Conservation (phyloP, 2,113 vertebrate species). For the Plectropomus leopardus region DNA sequence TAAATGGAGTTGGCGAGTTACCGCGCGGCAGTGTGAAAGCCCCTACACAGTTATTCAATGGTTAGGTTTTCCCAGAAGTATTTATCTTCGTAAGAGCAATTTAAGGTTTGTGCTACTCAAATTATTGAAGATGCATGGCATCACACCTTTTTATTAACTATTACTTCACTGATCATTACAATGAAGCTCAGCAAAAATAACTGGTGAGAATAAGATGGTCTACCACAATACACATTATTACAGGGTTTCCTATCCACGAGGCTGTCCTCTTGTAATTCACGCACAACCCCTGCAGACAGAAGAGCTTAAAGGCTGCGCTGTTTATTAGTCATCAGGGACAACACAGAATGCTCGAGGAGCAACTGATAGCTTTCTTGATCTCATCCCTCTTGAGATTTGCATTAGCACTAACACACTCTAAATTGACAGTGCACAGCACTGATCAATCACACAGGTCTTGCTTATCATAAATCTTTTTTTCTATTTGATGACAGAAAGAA, state of each 20-base stretch:
- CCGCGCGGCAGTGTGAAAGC: no score
- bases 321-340: constrained; percentile 71
- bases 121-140: no score
- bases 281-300: constrained; percentile 61
- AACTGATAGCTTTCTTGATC: constrained; percentile 77
- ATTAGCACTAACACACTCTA: constrained; percentile 43
- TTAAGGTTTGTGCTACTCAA: no score
- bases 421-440: constrained; percentile 40
- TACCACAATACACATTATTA: constrained; percentile 48
- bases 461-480: not conserved
- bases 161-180: not conserved
- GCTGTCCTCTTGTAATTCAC: constrained; percentile 56
- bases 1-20: no score
- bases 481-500: not conserved
- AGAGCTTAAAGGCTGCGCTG: constrained; percentile 60
- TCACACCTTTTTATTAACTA: not conserved
- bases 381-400: constrained; percentile 64
- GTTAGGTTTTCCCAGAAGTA: no score
- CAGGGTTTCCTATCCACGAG: constrained; percentile 64
- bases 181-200: not conserved
- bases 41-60: no score
- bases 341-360: constrained; percentile 54
- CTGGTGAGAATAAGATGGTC: constrained; percentile 22
- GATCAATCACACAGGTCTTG: not conserved
- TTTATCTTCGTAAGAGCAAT: no score